phyloP scores from a whole-genome alignment of 2,113 vertebrate genomes.

The Andinoacara biseriatus region DNA sequence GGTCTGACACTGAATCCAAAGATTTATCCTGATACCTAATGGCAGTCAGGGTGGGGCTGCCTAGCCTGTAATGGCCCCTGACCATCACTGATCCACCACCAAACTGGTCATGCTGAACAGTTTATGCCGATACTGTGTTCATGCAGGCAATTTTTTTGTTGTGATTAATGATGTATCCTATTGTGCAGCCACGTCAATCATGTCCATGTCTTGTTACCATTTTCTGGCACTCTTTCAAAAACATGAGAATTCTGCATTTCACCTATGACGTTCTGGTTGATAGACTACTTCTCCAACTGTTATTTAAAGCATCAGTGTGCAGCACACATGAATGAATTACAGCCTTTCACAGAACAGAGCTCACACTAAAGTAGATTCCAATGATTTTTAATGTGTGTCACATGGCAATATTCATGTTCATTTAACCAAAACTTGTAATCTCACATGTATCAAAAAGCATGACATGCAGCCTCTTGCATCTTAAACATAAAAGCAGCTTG shows the following conservation, averaged over 20 bases:
- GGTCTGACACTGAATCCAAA: no score
- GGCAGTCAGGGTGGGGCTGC: no score
- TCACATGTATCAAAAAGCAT: neutral
- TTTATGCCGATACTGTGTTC: no score
- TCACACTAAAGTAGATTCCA: neutral
- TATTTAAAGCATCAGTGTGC: neutral
- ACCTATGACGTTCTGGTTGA: neutral
- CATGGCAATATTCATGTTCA: neutral
- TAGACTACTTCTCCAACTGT: neutral
- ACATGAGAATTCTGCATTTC: neutral
- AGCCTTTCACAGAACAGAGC: neutral
- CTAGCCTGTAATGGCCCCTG: no score
- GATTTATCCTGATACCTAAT: no score
- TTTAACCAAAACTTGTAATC: slow-evolving; percentile 7
- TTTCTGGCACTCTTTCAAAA: neutral
- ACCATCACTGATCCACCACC: no score
- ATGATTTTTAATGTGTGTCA: neutral
- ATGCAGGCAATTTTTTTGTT: no score
- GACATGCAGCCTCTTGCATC: neutral
- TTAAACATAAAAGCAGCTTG: slow-evolving; percentile 16
- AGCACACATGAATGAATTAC: neutral
- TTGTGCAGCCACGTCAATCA: neutral
- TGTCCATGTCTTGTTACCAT: neutral
- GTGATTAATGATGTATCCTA: no score
- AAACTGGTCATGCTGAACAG: no score